Conservation (phyloP, 2,113 vertebrate species). For the Merops nubicus region DNA sequence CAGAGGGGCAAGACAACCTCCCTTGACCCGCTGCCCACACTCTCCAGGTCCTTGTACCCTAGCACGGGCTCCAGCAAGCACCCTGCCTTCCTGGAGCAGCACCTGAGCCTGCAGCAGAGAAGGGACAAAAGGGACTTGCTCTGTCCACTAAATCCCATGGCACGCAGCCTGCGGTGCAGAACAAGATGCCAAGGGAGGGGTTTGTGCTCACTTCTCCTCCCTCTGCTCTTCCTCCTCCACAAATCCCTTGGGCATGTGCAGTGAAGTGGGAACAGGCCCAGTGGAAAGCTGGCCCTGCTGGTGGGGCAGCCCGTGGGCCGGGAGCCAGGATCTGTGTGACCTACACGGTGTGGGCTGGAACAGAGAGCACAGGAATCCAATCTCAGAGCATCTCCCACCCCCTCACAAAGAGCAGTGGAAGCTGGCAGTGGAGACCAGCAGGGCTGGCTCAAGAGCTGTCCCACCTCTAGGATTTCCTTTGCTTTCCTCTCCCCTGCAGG, state of each 20-base stretch:
- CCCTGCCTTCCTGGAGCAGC: neutral
- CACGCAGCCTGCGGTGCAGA: fast-evolving
- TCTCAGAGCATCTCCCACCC: neutral
- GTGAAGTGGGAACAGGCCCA: neutral
- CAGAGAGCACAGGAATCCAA: neutral
- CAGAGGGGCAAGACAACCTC: too few relatives aligned
- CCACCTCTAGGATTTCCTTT: fast-evolving
- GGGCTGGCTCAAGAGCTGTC: neutral
- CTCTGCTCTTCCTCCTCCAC: neutral
- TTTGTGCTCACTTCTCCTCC: neutral
- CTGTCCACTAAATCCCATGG: fast-evolving
- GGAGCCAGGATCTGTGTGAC: fast-evolving
- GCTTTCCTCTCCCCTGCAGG: neutral
- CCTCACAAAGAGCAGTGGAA: neutral
- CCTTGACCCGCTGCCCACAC: too few relatives aligned
- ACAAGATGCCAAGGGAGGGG: neutral
- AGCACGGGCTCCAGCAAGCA: fast-evolving
- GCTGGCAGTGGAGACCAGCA: fast-evolving
- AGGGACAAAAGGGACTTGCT: too few relatives aligned
- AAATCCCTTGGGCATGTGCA: neutral
- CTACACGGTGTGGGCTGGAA: fast-evolving
- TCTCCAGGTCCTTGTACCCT: neutral
- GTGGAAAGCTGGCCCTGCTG: neutral
- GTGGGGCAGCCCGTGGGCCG: neutral
- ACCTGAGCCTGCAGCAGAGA: neutral